Base-by-base conservation (phyloP, 1,140 invertebrate species). In the Drosophila suzukii region DNA sequence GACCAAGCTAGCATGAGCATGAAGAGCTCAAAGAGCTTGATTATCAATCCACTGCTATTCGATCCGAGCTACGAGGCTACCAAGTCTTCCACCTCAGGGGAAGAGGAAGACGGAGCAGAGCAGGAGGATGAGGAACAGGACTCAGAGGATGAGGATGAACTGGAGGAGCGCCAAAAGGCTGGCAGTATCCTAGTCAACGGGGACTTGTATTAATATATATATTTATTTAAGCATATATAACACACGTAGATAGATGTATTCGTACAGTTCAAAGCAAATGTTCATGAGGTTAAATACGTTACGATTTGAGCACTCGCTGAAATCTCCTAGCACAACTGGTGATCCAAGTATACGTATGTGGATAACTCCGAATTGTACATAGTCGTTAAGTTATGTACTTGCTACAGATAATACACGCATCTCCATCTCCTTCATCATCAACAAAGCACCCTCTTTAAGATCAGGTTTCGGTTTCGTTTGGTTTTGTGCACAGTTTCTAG, bases 401-500 rank as follows among this genome's bases (percentile, higher is more conserved):
- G 46, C 60, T 57, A 60, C 34, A 54, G 47, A 67, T 55, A 71
- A 78, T 74, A 74, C 58, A 67, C 50, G 66, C 60, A 62, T 68
- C 38, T 50, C 58, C 51, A 59, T 44, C 30, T 20, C 5, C 5
- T 27, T 3, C 20, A 20, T 47, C 43, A 4, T 34, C 43, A 66
- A 38, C 39, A 56, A 55, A 71, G 67, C 67, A 71, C 67, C 67
- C 56, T 68, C 38, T 51, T 24, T 70, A 27, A 41, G 27, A 41
- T 71, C 65, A 71, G 67, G 67, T 73, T 60, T 75, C 62, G 20
- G 32, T 66, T 75, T 78, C 39, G 41, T 75, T 75, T 80, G 46
- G 61, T 86, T 86, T 86, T 86, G 81, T 85, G 81, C 82, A 85
- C 78, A 86, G 56, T 72, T 80, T 51, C 38, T 41, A 68, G 68